Percentiles rank a stretch among this genome's conserved stretches.
Evolutionary conservation across 30 jellyfish, hydroid and myxozoan genomes (phyloP).

Genomic region (Turritopsis rubra): DNA sequence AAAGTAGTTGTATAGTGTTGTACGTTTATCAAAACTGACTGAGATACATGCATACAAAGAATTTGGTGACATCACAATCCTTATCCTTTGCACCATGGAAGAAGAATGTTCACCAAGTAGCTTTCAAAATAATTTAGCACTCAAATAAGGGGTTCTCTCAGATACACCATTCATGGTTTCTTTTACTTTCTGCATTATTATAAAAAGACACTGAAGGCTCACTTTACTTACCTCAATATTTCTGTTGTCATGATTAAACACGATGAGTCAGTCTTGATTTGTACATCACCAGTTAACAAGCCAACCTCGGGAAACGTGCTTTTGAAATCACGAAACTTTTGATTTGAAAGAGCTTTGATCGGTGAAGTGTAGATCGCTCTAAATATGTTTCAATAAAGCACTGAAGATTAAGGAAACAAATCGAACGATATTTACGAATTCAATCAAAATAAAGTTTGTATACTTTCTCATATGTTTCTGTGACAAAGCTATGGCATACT

Average conservation of each 20-base stretch:
- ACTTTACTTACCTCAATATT: slow-evolving; percentile 87
- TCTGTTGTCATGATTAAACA: slow-evolving; percentile 98
- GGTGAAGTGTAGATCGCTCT: slow-evolving; percentile 98
- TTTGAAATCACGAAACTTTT: slow-evolving; percentile 92
- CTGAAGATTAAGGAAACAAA: neutral
- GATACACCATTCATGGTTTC: too few relatives aligned
- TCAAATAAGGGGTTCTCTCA: too few relatives aligned
- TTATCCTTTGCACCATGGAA: too few relatives aligned
- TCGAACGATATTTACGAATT: too few relatives aligned
- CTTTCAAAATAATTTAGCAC: too few relatives aligned
- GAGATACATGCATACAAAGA: too few relatives aligned
- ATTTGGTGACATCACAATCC: too few relatives aligned
- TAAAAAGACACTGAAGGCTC: too few relatives aligned
- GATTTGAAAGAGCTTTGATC: slow-evolving; percentile 95
- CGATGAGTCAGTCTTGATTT: slow-evolving; percentile 77
- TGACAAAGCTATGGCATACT: slow-evolving; percentile 98
- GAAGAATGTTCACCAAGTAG: too few relatives aligned
- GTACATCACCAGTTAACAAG: slow-evolving; percentile 96
- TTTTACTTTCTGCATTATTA: too few relatives aligned
- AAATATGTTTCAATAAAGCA: neutral
- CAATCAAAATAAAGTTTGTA: neutral
- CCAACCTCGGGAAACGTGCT: slow-evolving; percentile 90
- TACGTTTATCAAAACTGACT: too few relatives aligned
- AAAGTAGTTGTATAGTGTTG: too few relatives aligned
- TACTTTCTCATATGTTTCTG: slow-evolving; percentile 94